These are phyloP conservation scores for Xylota sylvarum DNA, from an alignment of 2,888 invertebrate genomes.

Conservation along the genomic window DNA sequence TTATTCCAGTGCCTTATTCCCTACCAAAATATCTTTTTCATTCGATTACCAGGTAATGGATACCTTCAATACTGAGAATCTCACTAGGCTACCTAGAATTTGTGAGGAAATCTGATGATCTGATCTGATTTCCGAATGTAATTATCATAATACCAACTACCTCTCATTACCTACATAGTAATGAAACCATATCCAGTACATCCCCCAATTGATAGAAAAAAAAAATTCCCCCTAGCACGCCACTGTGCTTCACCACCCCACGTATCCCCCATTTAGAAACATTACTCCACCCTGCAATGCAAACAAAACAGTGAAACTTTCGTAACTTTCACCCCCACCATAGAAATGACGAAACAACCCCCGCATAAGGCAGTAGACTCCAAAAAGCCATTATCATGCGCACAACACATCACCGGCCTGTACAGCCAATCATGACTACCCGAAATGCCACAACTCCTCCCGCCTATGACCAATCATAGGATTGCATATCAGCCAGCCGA, in stretches of 20 bases:
- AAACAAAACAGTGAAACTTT: conserved; percentile 75
- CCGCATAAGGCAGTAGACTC: conserved; percentile 73
- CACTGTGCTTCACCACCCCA: conserved; percentile 45
- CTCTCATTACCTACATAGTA: too few species aligned
- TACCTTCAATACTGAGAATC: neutral
- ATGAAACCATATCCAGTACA: neutral
- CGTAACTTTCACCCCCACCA: conserved; percentile 68
- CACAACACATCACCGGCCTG: conserved; percentile 79
- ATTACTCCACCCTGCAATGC: conserved; percentile 77
- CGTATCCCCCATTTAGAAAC: conserved; percentile 27
- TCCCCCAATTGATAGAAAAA: neutral
- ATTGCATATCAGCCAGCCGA: conserved; percentile 79
- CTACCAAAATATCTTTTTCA: too few species aligned
- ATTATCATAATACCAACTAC: too few species aligned
- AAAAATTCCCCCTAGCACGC: conserved; percentile 7
- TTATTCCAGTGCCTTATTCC: too few species aligned
- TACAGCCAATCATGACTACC: conserved; percentile 80
- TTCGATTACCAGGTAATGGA: neutral
- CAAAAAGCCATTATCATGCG: conserved; percentile 78
- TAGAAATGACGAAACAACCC: conserved; percentile 43
- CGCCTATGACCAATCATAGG: conserved; percentile 77
- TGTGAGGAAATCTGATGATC: too few species aligned
- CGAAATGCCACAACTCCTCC: conserved; percentile 74
- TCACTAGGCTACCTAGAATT: too few species aligned
- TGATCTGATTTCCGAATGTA: too few species aligned